phyloP scores from a whole-genome alignment of 1,140 invertebrate species.

The Glomeris maerens region DNA sequence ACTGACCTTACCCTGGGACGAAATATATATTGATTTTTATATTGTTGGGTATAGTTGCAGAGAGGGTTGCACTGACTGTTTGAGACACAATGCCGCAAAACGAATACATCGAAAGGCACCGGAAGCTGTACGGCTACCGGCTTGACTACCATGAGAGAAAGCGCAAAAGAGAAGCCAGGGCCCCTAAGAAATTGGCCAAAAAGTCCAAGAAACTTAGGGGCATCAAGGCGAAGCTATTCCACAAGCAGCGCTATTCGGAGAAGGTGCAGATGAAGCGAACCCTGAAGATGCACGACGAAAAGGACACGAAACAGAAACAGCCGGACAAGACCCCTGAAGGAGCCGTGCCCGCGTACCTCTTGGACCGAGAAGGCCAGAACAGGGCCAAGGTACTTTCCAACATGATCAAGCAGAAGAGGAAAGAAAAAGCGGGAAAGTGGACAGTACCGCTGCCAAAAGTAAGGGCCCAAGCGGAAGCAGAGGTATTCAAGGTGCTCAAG shows the following conservation, averaged over 20 bases:
- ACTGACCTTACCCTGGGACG: background rate
- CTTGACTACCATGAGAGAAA: slow-evolving; percentile 96
- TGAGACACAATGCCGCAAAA: slow-evolving; percentile 99
- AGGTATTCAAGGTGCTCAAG: slow-evolving; percentile 91
- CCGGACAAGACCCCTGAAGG: slow-evolving; percentile 70
- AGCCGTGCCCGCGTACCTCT: slow-evolving; percentile 85
- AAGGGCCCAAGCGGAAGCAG: slow-evolving; percentile 87
- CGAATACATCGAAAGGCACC: slow-evolving; percentile 97
- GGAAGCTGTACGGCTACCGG: slow-evolving; percentile 86
- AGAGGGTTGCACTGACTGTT: too few relatives aligned
- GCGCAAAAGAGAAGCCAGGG: slow-evolving; percentile 85
- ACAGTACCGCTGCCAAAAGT: slow-evolving; percentile 99
- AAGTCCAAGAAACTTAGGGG: slow-evolving; percentile 84
- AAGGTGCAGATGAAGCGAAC: slow-evolving; percentile 99
- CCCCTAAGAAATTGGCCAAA: slow-evolving; percentile 73
- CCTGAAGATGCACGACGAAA: slow-evolving; percentile 81
- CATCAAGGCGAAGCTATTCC: slow-evolving; percentile 94
- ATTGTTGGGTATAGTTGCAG: too few relatives aligned
- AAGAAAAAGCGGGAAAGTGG: slow-evolving; percentile 99
- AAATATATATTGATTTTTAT: too few relatives aligned
- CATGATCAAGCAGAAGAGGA: slow-evolving; percentile 99
- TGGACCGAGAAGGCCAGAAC: slow-evolving; percentile 90
- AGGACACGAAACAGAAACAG: slow-evolving; percentile 65
- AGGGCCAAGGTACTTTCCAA: slow-evolving; percentile 92
- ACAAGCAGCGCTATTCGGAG: slow-evolving; percentile 90